Evolutionary conservation across 2,888 invertebrate genomes (phyloP).

Genomic region (Xylota segnis): DNA sequence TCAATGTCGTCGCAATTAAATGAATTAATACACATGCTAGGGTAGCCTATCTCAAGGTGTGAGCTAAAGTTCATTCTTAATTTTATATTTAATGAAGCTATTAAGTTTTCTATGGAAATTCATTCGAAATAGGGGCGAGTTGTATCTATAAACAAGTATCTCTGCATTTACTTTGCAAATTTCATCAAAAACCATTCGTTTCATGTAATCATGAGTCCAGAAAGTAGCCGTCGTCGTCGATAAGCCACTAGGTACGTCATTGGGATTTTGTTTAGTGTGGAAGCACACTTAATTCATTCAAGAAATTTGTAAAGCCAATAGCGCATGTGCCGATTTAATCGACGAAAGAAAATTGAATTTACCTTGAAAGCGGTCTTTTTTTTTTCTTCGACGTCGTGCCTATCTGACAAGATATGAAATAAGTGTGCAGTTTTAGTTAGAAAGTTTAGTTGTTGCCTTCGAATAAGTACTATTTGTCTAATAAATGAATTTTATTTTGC

Average conservation of each 20-base stretch:
- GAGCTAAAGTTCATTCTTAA: slow-evolving; percentile 33
- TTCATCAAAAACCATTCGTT: not conserved
- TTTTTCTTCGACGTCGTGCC: not conserved
- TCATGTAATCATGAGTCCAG: not conserved
- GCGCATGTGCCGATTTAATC: slow-evolving; percentile 42
- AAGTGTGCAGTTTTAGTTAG: slow-evolving; percentile 8
- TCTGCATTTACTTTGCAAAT: not conserved
- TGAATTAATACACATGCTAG: not conserved
- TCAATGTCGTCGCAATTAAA: slow-evolving; percentile 12
- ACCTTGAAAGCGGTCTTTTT: slow-evolving; percentile 41
- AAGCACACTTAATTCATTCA: not conserved
- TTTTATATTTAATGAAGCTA: not conserved
- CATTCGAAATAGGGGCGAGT: not conserved
- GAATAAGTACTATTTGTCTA: not conserved
- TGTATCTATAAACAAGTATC: not conserved
- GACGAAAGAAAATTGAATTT: slow-evolving; percentile 23
- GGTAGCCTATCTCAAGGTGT: not conserved
- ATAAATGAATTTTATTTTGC: slow-evolving; percentile 16
- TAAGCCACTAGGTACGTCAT: not conserved
- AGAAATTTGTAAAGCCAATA: slow-evolving; percentile 1
- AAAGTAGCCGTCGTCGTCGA: not conserved
- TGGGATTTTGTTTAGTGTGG: not conserved
- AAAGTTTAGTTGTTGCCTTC: slow-evolving; percentile 15
- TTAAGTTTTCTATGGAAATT: slow-evolving; percentile 23
- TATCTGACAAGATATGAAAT: slow-evolving; percentile 27